phyloP scores from a whole-genome alignment of 2,113 vertebrate genomes.

The Phaethon lepturus region DNA sequence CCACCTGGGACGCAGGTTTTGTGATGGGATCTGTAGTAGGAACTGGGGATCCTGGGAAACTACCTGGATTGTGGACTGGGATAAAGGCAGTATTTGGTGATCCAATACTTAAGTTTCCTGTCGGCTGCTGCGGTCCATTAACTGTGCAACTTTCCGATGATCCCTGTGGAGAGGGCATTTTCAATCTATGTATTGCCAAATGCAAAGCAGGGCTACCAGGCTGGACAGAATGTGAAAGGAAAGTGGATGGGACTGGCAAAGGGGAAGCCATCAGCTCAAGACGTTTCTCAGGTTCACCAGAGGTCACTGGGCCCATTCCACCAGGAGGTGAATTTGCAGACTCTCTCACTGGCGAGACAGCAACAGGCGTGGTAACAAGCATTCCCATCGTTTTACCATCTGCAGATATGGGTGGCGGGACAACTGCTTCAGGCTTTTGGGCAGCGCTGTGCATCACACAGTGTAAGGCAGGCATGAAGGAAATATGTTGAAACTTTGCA shows the following conservation, averaged over 20 bases:
- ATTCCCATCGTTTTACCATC: constrained; percentile 82
- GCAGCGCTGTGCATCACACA: constrained; percentile 84
- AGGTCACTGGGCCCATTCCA: constrained; percentile 60
- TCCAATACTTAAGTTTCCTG: constrained; percentile 77
- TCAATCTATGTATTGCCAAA: constrained; percentile 86
- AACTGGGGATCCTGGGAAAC: constrained; percentile 77
- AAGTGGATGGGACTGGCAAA: constrained; percentile 76
- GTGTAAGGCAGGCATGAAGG: constrained; percentile 84
- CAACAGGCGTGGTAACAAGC: constrained; percentile 77
- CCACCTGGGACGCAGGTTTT: constrained; percentile 78
- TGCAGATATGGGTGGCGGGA: constrained; percentile 75
- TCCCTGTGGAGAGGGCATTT: constrained; percentile 77
- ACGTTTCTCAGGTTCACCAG: constrained; percentile 82
- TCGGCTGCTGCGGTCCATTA: constrained; percentile 74
- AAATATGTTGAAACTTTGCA: constrained; percentile 79
- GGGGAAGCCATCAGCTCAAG: constrained; percentile 76
- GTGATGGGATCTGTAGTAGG: constrained; percentile 77
- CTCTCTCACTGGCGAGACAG: constrained; percentile 74
- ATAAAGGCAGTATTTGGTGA: constrained; percentile 84
- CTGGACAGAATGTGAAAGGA: constrained; percentile 76
- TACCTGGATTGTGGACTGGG: constrained; percentile 79
- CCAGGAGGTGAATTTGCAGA: constrained; percentile 63
- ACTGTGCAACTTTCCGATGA: constrained; percentile 75
- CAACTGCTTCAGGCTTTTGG: constrained; percentile 75
- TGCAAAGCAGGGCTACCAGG: constrained; percentile 78